phyloP scores from a whole-genome alignment of 2,888 invertebrate species.

The Conchocele bisecta region DNA sequence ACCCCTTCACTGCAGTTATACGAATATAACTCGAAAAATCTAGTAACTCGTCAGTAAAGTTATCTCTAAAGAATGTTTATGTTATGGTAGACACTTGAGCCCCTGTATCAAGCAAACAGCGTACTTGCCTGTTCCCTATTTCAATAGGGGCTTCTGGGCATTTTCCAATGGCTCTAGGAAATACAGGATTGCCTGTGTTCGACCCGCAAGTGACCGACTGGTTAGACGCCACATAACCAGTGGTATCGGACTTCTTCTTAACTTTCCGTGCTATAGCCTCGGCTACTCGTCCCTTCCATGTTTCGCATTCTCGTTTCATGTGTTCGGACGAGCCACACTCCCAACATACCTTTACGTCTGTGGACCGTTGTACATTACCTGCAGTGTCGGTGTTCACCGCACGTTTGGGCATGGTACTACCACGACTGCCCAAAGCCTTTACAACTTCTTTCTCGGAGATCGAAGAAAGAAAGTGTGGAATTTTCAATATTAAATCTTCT shows the following conservation, averaged over 20 bases:
- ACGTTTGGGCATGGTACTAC: no score
- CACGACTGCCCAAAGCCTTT: constrained; percentile 2
- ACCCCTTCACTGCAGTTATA: constrained; percentile 33
- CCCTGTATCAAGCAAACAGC: neutral
- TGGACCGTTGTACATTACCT: neutral
- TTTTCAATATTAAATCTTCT: constrained; percentile 3
- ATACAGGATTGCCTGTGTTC: neutral
- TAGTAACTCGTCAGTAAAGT: neutral
- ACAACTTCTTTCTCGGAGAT: neutral
- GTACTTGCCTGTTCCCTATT: neutral
- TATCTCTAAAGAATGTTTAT: neutral
- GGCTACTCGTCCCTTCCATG: neutral
- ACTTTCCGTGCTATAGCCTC: neutral
- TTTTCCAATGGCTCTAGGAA: neutral
- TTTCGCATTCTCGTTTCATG: neutral
- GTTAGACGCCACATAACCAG: no score
- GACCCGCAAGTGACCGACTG: no score
- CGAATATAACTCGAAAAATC: constrained; percentile 29
- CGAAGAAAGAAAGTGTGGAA: neutral
- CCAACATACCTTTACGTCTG: neutral
- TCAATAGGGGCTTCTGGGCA: neutral
- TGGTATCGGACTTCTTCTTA: no score
- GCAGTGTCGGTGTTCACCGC: no score
- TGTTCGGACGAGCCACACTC: constrained; percentile 1
- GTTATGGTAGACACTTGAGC: constrained; percentile 2